Evolutionary conservation across 2,888 invertebrate genomes (phyloP), one percentile per base, ranked within the genome.

Genomic region (Euzetes globulus): DNA sequence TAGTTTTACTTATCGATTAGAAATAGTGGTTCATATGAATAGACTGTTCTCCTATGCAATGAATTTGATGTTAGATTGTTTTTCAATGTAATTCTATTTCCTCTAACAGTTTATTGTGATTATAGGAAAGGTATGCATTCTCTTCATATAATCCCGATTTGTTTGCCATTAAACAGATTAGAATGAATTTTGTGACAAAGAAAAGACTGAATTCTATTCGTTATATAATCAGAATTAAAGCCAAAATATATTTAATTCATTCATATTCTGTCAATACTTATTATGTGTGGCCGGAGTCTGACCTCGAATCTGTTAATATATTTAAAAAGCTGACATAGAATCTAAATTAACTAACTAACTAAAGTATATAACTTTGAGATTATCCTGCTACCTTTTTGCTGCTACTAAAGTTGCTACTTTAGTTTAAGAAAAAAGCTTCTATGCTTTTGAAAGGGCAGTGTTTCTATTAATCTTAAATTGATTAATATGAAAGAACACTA

Each of bases 81-180:
- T 58, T 63, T 63, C 63, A 29, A 5, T n/a, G 13, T 17, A 63
- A 33, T 63, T 63, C 33, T 63, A 63, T 63, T 63, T 63, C 63
- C 63, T 33, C 27, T 5, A 33, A 4, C 17, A 63, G 33, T 33
- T 63, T 7, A 33, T 63, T 60, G 60, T 29, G 60, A 60, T 60
- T 63, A 63, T 17, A 63, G 25, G 27, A 63, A 63, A 29, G 37
- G 33, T 27, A 41, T 41, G 41, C 41, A 33, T 63, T 68, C n/a
- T n/a, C n/a, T 68, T 2, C 41, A 68, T 68, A 41, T 60, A 68
- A 37, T 68, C 68, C 68, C 37, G 41, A 68, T 68, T 68, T 68
- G 41, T 45, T 68, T 68, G 68, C 41, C 41, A 68, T 68, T 41
- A 68, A 68, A 68, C 68, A 68, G 68, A 68, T 68, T 68, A 68